These are phyloP conservation scores for Torymus aiolomorphi DNA, from an alignment of 2,888 invertebrate species.

Conservation along the genomic window DNA sequence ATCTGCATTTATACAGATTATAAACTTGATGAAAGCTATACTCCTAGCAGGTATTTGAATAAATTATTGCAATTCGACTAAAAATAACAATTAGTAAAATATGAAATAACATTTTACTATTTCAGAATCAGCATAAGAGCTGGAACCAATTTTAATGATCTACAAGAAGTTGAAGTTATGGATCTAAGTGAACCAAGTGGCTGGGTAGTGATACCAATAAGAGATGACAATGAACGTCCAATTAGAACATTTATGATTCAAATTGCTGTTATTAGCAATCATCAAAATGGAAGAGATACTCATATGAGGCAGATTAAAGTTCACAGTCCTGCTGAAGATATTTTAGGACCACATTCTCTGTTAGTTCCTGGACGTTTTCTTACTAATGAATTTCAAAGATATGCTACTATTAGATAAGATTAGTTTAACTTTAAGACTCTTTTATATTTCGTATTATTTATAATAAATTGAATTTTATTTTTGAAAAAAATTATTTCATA, in stretches of 20 bases:
- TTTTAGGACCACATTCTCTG: constrained; percentile 81
- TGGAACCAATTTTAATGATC: constrained; percentile 96
- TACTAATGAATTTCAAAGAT: constrained; percentile 88
- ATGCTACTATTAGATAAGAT: constrained; percentile 85
- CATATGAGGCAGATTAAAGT: constrained; percentile 98
- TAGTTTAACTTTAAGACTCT: constrained; percentile 21
- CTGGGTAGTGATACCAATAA: constrained; percentile 96
- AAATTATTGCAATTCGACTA: neutral
- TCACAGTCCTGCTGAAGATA: constrained; percentile 87
- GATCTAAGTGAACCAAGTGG: constrained; percentile 96
- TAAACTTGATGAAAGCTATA: constrained; percentile 99
- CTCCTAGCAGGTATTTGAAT: constrained; percentile 84
- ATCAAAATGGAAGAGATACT: constrained; percentile 98
- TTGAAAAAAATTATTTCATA: constrained; percentile 24
- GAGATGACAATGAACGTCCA: constrained; percentile 90
- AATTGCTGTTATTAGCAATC: constrained; percentile 97
- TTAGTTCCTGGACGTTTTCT: constrained; percentile 86
- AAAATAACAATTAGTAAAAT: no score
- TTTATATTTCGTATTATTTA: constrained; percentile 37
- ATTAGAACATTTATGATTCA: constrained; percentile 97
- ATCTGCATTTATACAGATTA: constrained; percentile 98
- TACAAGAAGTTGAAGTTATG: constrained; percentile 95
- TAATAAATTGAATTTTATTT: constrained; percentile 36
- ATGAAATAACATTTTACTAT: neutral
- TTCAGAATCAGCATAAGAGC: constrained; percentile 90